Evolutionary conservation across 2,797 vertebrate genomes (phyloP), one percentile per base, ranked within the genome.

Genomic region (Eurystomus glaucurus): DNA sequence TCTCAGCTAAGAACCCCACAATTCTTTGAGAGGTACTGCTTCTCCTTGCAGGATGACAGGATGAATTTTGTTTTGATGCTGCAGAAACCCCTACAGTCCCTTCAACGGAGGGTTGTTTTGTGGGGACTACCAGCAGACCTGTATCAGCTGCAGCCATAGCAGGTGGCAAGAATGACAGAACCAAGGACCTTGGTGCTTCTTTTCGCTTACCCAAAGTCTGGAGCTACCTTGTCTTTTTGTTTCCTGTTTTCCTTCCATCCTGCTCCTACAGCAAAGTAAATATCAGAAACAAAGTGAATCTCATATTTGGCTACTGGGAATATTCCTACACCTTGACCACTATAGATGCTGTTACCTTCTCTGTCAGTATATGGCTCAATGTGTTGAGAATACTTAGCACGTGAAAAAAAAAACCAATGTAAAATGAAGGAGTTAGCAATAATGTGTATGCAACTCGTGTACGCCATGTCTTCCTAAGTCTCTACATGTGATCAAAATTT

Each of bases 41-140:
- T 17, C 26, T 65, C n/a, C 39, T 65, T 46, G 68, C 35, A 35
- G 35, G 35, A 70, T 43, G 7, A 28, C 35, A 35, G 35, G 35
- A 70, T 43, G 7, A 28, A 45, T 33, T 66, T 58, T 35, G 20
- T 11, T 65, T 57, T 60, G 43, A 29, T 57, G 43, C 31, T 71
- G 37, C 48, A 76, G 58, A 61, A 88, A 60, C 25, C 12, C 13
- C 37, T 77, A 12, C 9, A 64, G 35, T 23, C 18, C 29, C 46
- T 45, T 55, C 41, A 45, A n/a, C 0, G 0, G 23, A 55, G 55
- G 14, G 9, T 33, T 21, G 5, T 65, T 83, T 76, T 37, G 8
- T n/a, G 58, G n/a, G 25, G 19, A 31, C 75, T 55, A 39, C 28
- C 39, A 54, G 33, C 18, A 33, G 28, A 35, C 4, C 16, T 58